Conservation (phyloP, 2,797 vertebrate species). For the Silurus lanzhouensis region DNA sequence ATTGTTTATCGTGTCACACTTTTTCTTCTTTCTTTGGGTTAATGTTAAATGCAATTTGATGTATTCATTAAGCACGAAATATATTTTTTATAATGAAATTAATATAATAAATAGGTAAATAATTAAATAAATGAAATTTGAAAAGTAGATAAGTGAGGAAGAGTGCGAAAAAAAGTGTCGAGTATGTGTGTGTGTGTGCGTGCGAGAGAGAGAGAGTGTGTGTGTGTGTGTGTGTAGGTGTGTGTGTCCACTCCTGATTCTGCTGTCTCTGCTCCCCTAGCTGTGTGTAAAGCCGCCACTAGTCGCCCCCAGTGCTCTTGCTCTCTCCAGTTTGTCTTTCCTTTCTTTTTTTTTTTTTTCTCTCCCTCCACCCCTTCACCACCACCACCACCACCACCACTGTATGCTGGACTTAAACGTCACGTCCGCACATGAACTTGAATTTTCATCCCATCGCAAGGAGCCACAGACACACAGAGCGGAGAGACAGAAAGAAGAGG, state of each 20-base stretch:
- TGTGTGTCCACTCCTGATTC: constrained; percentile 60
- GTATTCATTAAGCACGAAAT: neutral
- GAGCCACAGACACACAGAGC: constrained; percentile 71
- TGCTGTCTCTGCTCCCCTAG: constrained; percentile 72
- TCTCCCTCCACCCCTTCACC: constrained; percentile 67
- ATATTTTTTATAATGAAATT: neutral
- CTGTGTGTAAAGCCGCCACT: constrained; percentile 93
- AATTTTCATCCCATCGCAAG: constrained; percentile 96
- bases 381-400: constrained; percentile 72
- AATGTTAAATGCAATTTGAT: neutral
- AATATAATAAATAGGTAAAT: neutral
- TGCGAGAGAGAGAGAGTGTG: neutral
- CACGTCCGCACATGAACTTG: constrained; percentile 99
- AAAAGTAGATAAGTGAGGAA: neutral
- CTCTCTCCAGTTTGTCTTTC: constrained; percentile 81
- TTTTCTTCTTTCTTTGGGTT: neutral
- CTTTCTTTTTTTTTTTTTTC: constrained; percentile 73
- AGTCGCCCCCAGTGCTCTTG: constrained; percentile 99
- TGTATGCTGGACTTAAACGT: constrained; percentile 91
- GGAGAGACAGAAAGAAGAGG: constrained; percentile 86
- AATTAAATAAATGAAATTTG: neutral
- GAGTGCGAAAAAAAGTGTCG: no score
- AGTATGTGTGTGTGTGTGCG: constrained; percentile 10
- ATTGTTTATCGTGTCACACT: neutral
- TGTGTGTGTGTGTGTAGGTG: constrained; percentile 40